Evolutionary conservation across 2,888 invertebrate genomes (phyloP).

Genomic region (Ptychoptera contaminata): DNA sequence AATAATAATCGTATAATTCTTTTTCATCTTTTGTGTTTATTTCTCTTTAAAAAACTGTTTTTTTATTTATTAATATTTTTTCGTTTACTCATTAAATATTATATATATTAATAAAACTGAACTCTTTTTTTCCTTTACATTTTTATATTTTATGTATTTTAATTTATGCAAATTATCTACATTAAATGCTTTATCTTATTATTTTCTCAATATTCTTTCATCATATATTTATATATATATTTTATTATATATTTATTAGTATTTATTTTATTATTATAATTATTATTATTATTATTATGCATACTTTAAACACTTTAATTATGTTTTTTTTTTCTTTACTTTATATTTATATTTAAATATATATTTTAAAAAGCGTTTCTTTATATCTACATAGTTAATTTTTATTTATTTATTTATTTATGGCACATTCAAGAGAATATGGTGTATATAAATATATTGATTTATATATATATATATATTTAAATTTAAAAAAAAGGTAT

Average conservation of each 20-base stretch:
- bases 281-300: conserved; percentile 4
- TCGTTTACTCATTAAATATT: not conserved
- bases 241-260: not conserved
- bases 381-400: not conserved
- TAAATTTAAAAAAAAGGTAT: too few species aligned
- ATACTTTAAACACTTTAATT: not conserved
- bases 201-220: conserved; percentile 1
- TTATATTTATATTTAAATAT: too few species aligned
- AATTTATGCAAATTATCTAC: not conserved
- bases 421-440: conserved; percentile 14
- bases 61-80: not conserved
- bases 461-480: not conserved
- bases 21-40: not conserved
- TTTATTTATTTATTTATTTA: conserved; percentile 8
- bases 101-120: not conserved
- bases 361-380: too few species aligned
- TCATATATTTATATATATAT: not conserved
- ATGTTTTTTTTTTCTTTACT: conserved; percentile 2
- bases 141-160: not conserved
- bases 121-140: not conserved
- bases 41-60: not conserved
- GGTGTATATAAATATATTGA: conserved; percentile 3
- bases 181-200: not conserved
- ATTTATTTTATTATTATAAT: not conserved
- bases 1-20: too few species aligned